Conservation (phyloP, 2,797 vertebrate species). For the Buphagus erythrorhynchus region DNA sequence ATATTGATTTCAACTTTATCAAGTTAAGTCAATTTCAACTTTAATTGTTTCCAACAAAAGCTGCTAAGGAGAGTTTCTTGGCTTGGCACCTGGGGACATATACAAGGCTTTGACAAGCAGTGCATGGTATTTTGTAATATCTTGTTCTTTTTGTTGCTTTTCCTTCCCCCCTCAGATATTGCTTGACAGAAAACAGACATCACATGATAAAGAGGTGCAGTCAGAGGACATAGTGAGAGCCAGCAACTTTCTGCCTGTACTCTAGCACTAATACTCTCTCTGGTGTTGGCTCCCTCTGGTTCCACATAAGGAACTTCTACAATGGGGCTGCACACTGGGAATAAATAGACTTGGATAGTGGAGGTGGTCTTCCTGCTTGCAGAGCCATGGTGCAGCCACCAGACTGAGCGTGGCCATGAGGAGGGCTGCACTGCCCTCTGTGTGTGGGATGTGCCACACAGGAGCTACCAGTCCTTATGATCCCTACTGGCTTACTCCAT, state of each 20-base stretch:
- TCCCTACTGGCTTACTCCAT: neutral
- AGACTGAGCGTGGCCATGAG: neutral
- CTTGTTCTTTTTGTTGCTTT: neutral
- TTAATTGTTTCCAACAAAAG: slow-evolving; percentile 64
- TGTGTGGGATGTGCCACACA: neutral
- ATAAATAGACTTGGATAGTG: neutral
- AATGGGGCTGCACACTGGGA: neutral
- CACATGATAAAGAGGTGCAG: fast-evolving
- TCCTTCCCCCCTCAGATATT: neutral
- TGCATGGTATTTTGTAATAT: neutral
- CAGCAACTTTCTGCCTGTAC: neutral
- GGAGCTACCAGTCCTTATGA: neutral
- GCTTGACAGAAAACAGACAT: neutral
- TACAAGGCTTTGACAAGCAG: slow-evolving; percentile 30
- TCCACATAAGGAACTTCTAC: neutral
- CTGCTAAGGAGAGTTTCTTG: slow-evolving; percentile 54
- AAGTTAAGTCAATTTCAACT: neutral
- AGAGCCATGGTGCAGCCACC: neutral
- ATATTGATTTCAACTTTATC: slow-evolving; percentile 5
- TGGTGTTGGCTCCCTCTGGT: neutral
- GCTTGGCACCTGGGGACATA: neutral
- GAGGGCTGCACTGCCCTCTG: neutral
- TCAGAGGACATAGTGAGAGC: neutral
- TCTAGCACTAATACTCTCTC: no score
- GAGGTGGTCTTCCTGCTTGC: neutral